Evolutionary conservation across 2,797 vertebrate genomes (phyloP).

Genomic region (Argya squamiceps): DNA sequence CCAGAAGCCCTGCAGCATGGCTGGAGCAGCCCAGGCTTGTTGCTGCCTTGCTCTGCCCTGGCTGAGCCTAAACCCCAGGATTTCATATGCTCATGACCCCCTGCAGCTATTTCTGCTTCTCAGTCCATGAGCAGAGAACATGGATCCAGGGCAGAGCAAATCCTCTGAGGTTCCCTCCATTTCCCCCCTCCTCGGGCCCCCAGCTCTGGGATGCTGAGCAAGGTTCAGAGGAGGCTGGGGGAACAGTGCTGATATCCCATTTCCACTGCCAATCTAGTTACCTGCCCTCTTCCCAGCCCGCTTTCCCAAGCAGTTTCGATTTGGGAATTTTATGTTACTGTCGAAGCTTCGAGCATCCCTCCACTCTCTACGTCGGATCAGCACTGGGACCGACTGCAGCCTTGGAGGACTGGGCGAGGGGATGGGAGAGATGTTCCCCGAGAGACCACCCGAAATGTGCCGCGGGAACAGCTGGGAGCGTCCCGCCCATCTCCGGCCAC

Average conservation of each 20-base stretch:
- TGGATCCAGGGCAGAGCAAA: background rate
- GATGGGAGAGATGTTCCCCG: rapidly evolving
- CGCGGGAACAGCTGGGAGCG: background rate
- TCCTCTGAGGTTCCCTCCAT: background rate
- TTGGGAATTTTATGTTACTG: background rate
- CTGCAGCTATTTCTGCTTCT: background rate
- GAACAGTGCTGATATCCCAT: too few species aligned
- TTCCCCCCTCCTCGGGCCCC: rapidly evolving
- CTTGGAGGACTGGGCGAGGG: background rate
- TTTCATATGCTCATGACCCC: background rate
- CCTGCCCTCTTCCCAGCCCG: rapidly evolving
- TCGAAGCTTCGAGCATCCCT: background rate
- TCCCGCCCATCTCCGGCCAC: background rate
- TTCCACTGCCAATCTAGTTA: rapidly evolving
- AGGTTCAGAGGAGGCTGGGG: rapidly evolving
- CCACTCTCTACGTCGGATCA: too few species aligned
- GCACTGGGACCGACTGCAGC: background rate
- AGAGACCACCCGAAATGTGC: background rate
- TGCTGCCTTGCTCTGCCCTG: background rate
- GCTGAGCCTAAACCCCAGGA: background rate
- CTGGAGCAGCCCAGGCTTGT: rapidly evolving
- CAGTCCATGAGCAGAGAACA: rapidly evolving
- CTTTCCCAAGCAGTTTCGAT: background rate
- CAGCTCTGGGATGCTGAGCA: background rate
- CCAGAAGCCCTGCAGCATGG: rapidly evolving